These are phyloP conservation scores for Actenoides lindsayi DNA, from an alignment of 2,113 vertebrate species.

Conservation along the genomic window DNA sequence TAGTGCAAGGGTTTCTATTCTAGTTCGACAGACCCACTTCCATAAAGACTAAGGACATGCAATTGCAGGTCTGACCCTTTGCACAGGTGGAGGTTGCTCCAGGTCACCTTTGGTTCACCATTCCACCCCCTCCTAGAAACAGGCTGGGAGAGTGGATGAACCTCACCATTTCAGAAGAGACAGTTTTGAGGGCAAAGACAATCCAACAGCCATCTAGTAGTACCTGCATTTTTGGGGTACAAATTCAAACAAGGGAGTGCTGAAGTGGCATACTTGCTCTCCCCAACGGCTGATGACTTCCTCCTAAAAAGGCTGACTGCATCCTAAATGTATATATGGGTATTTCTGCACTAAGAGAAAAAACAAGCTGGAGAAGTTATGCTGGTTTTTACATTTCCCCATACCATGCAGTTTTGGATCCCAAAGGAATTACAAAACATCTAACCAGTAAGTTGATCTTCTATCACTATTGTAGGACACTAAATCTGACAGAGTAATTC, in stretches of 20 bases:
- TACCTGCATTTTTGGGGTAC: neutral
- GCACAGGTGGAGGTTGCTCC: neutral
- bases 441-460: neutral
- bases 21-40: neutral
- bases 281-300: neutral
- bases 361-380: neutral
- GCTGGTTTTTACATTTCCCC: neutral
- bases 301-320: neutral
- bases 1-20: neutral
- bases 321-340: neutral
- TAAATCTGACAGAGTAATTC: neutral
- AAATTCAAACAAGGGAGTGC: neutral
- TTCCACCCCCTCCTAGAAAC: neutral
- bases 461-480: neutral
- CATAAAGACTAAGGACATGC: accelerated
- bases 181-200: neutral
- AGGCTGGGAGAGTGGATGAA: neutral
- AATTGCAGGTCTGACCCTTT: neutral
- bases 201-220: neutral
- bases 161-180: neutral
- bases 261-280: neutral
- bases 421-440: neutral
- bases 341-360: neutral
- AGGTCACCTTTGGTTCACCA: neutral
- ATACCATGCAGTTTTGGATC: neutral